Base-by-base conservation (phyloP, 2,888 invertebrate genomes). In the Tenthredo livida region DNA sequence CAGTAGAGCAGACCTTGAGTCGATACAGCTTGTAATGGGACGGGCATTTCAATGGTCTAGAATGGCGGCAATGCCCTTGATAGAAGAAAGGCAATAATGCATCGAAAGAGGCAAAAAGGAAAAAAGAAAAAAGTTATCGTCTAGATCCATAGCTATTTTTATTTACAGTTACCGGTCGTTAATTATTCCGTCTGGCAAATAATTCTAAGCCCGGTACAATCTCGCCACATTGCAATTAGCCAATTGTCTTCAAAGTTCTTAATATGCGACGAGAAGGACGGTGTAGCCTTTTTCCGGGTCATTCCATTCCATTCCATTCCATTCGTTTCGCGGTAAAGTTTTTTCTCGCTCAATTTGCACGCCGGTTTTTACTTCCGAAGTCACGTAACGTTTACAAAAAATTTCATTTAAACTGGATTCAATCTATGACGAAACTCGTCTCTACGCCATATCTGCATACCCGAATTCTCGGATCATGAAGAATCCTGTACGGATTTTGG, bases 61-160 rank as follows among this genome's bases (percentile, higher is more conserved):
- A 43, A 40, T 29, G 67, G 25, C 67, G n/a, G 37, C 43, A 15
- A n/a, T 40, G 77, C 73, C 73, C 73, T 73, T 73, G 73, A 43
- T 73, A 15, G 21, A 43, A 73, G 73, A 73, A 73, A 73, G 73
- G 40, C 73, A 12, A 25, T 47, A 12, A 25, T 47, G 21, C 29
- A 29, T 54, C 54, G 25, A 50, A 33, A 77, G 10, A 25, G 17
- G 7, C n/a, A 47, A n/a, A 50, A 54, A n/a, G n/a, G n/a, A n/a
- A n/a, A n/a, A n/a, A n/a, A n/a, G n/a, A n/a, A 50, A 50, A 50
- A 50, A 50, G 15, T 50, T 29, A 21, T 15, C 65, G 29, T 65
- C 65, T 21, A 21, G 65, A 65, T 65, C 65, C 5, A 25, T 9
- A 29, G 6, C 6, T 25, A 67, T 67, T 67, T 67, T 67, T 67